phyloP scores from a whole-genome alignment of 2,113 vertebrate genomes.

The Paralichthys olivaceus region DNA sequence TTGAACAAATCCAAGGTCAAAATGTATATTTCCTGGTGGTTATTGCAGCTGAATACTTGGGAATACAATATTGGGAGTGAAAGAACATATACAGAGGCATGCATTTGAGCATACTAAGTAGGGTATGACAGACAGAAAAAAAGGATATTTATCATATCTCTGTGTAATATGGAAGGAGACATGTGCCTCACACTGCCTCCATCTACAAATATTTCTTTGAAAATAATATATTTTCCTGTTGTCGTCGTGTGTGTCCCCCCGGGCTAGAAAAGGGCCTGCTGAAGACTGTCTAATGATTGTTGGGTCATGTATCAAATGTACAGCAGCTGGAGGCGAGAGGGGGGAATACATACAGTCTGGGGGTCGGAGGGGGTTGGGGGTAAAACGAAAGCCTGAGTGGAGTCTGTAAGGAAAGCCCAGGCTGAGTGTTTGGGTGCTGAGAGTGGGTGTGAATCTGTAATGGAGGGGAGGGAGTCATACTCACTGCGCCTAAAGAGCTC shows the following conservation, averaged over 20 bases:
- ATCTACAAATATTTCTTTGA: conserved; percentile 80
- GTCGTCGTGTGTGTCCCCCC: conserved; percentile 63
- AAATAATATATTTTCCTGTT: conserved; percentile 75
- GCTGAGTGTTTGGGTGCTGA: conserved; percentile 57
- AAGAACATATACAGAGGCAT: neutral
- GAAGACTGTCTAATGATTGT: conserved; percentile 55
- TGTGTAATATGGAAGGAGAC: conserved; percentile 14
- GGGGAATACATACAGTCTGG: conserved; percentile 63
- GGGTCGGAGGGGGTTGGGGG: conserved; percentile 14
- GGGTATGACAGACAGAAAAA: neutral
- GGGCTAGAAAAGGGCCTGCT: conserved; percentile 46
- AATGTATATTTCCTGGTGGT: neutral
- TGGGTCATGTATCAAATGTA: conserved; percentile 72
- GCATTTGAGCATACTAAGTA: neutral
- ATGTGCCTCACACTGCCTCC: conserved; percentile 33
- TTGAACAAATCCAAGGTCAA: neutral
- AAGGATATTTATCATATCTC: conserved; percentile 24
- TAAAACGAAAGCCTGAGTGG: conserved; percentile 48
- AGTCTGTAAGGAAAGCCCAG: conserved; percentile 51
- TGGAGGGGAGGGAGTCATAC: conserved; percentile 27
- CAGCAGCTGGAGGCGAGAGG: conserved; percentile 74
- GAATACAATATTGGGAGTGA: neutral
- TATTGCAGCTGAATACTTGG: neutral
- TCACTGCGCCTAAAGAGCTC: conserved; percentile 27
- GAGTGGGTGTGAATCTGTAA: conserved; percentile 57